phyloP scores from a whole-genome alignment of 2,888 invertebrate genomes.

The Cheilosia urbana region DNA sequence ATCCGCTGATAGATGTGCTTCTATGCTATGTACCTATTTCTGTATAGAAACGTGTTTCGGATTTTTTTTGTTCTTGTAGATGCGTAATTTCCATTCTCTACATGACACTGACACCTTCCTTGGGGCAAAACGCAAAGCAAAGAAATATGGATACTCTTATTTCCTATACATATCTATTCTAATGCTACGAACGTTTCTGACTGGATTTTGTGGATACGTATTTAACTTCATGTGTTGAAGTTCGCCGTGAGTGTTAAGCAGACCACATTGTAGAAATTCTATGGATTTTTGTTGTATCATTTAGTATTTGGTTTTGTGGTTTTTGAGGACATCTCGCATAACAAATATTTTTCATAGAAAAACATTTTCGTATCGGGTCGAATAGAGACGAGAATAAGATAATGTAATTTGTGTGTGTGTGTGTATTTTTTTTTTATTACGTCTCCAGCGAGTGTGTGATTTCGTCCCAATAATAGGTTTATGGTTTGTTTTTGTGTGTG shows the following conservation, averaged over 20 bases:
- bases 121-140: constrained; percentile 20
- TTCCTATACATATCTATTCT: neutral
- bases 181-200: constrained; percentile 22
- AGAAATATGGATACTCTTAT: constrained; percentile 35
- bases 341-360: neutral
- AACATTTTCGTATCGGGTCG: neutral
- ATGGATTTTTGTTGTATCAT: constrained; percentile 5
- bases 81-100: constrained; percentile 45
- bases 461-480: neutral
- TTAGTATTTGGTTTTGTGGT: constrained; percentile 11
- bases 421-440: neutral
- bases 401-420: neutral
- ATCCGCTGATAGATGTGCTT: neutral
- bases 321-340: neutral
- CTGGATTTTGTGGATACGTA: constrained; percentile 8
- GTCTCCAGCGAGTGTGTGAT: neutral
- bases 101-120: constrained; percentile 19
- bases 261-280: neutral
- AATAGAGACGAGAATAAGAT: neutral
- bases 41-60: constrained; percentile 42
- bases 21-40: neutral
- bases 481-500: constrained; percentile 12
- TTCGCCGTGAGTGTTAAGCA: constrained; percentile 11
- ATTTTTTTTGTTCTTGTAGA: constrained; percentile 39
- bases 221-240: constrained; percentile 11